Evolutionary conservation across 2,797 vertebrate genomes (phyloP).

Genomic region (Graptemys geographica): DNA sequence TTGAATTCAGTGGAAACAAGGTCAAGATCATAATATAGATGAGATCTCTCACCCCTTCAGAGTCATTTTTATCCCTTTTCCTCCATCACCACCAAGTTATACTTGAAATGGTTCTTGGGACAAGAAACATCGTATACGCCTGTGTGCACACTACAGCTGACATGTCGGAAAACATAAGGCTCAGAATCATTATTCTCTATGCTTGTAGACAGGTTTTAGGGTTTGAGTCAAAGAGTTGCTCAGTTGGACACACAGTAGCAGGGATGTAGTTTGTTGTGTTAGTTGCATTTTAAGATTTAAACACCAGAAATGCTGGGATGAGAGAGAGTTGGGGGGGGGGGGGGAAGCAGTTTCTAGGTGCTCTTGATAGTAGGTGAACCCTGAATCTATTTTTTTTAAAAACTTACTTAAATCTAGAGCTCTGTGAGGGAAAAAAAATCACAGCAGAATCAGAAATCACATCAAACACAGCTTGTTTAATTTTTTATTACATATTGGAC

Average conservation of each 20-base stretch:
- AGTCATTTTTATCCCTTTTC: not conserved
- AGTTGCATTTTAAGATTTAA: not conserved
- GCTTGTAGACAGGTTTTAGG: not conserved
- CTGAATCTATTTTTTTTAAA: not conserved
- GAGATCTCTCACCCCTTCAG: not conserved
- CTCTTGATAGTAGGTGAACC: not conserved
- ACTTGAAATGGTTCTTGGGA: not conserved
- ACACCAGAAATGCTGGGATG: not conserved
- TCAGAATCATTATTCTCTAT: not conserved
- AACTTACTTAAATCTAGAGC: not conserved
- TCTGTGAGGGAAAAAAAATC: too few species aligned
- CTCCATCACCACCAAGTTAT: not conserved
- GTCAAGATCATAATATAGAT: not conserved
- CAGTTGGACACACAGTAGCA: fast-evolving
- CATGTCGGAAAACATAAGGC: not conserved
- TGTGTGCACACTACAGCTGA: fast-evolving
- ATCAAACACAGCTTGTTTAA: not conserved
- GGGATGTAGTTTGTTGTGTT: not conserved
- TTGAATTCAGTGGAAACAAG: not conserved
- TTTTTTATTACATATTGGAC: not conserved
- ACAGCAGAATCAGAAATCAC: not conserved
- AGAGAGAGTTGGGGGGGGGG: fast-evolving
- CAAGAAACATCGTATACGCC: not conserved
- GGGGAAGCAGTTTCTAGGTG: not conserved
- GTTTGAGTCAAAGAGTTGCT: not conserved